Percentiles rank a stretch among this genome's conserved stretches.
Evolutionary conservation across 2,888 invertebrate genomes (phyloP).

Genomic region (Cacoxenus indagator): DNA sequence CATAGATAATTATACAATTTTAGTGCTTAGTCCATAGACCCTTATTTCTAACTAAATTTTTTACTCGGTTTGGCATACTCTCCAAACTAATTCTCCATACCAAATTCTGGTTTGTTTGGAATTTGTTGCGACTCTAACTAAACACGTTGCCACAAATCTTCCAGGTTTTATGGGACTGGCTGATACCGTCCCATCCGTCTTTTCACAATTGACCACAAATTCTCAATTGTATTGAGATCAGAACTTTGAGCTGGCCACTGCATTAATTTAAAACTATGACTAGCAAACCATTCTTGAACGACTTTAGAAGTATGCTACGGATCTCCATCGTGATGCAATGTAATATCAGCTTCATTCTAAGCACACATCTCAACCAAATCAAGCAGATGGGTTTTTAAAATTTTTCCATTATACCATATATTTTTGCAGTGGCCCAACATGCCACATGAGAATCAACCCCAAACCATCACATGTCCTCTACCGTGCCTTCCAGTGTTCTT

Average conservation of each 20-base stretch:
- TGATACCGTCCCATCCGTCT: conserved; percentile 25
- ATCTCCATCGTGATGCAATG: conserved; percentile 6
- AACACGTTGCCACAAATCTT: conserved; percentile 20
- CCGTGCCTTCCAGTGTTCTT: conserved; percentile 32
- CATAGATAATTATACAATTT: too few species aligned
- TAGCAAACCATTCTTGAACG: too few species aligned
- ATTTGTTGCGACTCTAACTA: conserved; percentile 21
- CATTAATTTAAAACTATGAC: too few species aligned
- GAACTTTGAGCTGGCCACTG: too few species aligned
- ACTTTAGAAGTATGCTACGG: conserved; percentile 10
- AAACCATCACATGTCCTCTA: conserved; percentile 33
- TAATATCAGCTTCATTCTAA: conserved; percentile 5
- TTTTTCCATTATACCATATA: conserved; percentile 28
- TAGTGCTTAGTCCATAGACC: too few species aligned
- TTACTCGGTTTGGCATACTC: too few species aligned
- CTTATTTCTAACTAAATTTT: too few species aligned
- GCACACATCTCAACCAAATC: conserved; percentile 26
- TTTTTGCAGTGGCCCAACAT: conserved; percentile 27
- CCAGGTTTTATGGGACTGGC: conserved; percentile 13
- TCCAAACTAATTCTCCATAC: too few species aligned
- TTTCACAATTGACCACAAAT: conserved; percentile 26
- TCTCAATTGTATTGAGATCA: too few species aligned
- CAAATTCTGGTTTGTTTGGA: too few species aligned
- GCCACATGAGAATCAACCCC: conserved; percentile 36
- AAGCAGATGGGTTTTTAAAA: conserved; percentile 21